Base-by-base conservation (phyloP, 2,888 invertebrate species). In the Orchestes rusci region DNA sequence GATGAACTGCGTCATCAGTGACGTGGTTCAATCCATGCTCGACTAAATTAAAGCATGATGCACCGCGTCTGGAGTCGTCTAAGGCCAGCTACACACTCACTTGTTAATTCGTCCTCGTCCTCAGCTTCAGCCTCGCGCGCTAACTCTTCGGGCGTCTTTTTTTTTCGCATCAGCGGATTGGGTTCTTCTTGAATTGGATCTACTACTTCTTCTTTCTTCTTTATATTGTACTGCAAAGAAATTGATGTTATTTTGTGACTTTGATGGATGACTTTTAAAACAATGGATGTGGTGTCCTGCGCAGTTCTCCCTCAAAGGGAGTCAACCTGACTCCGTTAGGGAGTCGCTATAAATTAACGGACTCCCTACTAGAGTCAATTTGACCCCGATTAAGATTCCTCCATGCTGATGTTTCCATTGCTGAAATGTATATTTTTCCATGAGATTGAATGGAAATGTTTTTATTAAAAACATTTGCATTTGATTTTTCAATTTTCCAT, bases 291-390 rank as follows among this genome's bases (percentile, higher is more conserved):
- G n/a, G n/a, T n/a, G n/a, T n/a, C n/a, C n/a, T n/a, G n/a, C n/a
- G n/a, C n/a, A n/a, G n/a, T n/a, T n/a, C n/a, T 74, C 77, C 80
- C 79, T 79, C 82, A 81, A 71, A 79, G 79, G 84, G 87, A 83
- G 83, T 89, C 88, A 89, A 89, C 86, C 88, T 89, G 89, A 90
- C 89, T 88, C 88, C 86, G 88, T 89, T 89, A 89, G 88, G 89
- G 89, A 90, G 89, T 88, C 89, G 78, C 84, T 82, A 74, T 73
- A 74, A 73, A 75, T 69, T 77, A 77, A 86, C 85, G 86, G 89
- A 89, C 89, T 90, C 89, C 89, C 89, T 90, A 90, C 89, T 90
- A 89, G 89, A 89, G 89, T 90, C 89, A 90, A 90, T 90, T 90
- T 90, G 82, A 89, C 83, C 84, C 87, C 83, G 77, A 82, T 76